Percentiles rank a stretch among this genome's conserved stretches.
phyloP scores from a whole-genome alignment of 2,888 invertebrate species.

The Therioaphis trifolii region DNA sequence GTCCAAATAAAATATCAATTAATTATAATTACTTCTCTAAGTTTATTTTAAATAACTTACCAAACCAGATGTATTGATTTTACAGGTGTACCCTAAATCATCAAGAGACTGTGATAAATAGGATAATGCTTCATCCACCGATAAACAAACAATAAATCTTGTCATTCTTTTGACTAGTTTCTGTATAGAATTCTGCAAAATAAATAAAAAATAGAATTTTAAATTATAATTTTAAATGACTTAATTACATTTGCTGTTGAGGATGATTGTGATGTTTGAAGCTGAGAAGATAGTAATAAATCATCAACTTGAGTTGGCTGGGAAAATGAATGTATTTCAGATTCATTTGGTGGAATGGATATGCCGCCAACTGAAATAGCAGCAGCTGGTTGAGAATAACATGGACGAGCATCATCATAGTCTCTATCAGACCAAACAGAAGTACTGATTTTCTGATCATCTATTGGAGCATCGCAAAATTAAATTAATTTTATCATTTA shows the following conservation, averaged over 20 bases:
- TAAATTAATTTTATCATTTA: no score
- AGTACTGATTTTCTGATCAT: slow-evolving; percentile 15
- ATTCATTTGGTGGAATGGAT: slow-evolving; percentile 47
- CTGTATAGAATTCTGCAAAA: slow-evolving; percentile 75
- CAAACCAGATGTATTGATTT: slow-evolving; percentile 74
- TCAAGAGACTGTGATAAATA: slow-evolving; percentile 76
- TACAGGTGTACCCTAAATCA: slow-evolving; percentile 76
- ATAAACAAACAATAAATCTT: slow-evolving; percentile 85
- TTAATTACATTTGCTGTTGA: slow-evolving; percentile 48
- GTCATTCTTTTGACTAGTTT: slow-evolving; percentile 91
- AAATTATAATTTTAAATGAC: neutral
- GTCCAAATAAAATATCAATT: slow-evolving; percentile 65
- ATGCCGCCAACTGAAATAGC: neutral
- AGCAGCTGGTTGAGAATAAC: slow-evolving; percentile 69
- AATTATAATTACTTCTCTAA: slow-evolving; percentile 13
- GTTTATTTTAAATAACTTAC: slow-evolving; percentile 70
- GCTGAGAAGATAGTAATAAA: slow-evolving; percentile 79
- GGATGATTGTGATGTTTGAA: slow-evolving; percentile 67
- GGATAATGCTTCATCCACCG: slow-evolving; percentile 76
- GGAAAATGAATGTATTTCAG: slow-evolving; percentile 78
- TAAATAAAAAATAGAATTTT: neutral
- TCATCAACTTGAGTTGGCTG: slow-evolving; percentile 88
- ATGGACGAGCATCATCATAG: slow-evolving; percentile 66
- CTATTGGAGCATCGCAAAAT: no score
- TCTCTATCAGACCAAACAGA: slow-evolving; percentile 63